Base-by-base conservation (phyloP, 2,888 invertebrate species). In the Cyrtodaria siliqua region DNA sequence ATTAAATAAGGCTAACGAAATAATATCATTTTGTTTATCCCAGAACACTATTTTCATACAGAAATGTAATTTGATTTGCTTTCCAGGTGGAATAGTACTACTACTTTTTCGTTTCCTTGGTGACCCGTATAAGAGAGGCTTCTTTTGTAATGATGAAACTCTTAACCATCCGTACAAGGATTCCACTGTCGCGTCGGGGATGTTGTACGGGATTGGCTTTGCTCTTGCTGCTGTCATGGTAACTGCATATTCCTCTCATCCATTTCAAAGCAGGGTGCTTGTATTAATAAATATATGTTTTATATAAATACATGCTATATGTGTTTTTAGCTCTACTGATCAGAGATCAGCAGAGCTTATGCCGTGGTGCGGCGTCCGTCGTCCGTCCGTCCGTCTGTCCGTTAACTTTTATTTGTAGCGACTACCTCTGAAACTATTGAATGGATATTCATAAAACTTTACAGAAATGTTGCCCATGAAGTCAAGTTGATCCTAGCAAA, bases 81-180 rank as follows among this genome's bases (percentile, higher is more conserved):
- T 73, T 78, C 29, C 76, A 86, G 86, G 82, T 79, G 86, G 83
- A 6, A 38, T 81, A 6, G 52, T 74, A 2, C 61, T 84, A 8
- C 42, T 84, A 24, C 20, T 86, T 49, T 83, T 82, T 52, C 72
- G 79, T 52, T 44, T 72, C 9, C 24, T 77, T 1, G 79, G 74
- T 3, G 68, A 74, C n/a, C 90, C 92, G 6, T 90, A 82, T 62
- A 76, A 87, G 16, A 92, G 99, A 78, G 99, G 99, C 42, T 98
- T 98, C 94, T 98, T 97, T 94, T 99, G 99, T 94, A 96, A 97
- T 93, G 99, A 99, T 94, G 97, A 98, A 91, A 96, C 97, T 64
- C 95, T 99, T 56, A 95, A 95, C 89, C 97, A 98, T 92, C 98
- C 98, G 2, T 97, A 95, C 93, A 95, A 96, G 87, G 85, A 87